Base-by-base conservation (phyloP, 2,888 invertebrate species). In the Scaptomyza tumidula region DNA sequence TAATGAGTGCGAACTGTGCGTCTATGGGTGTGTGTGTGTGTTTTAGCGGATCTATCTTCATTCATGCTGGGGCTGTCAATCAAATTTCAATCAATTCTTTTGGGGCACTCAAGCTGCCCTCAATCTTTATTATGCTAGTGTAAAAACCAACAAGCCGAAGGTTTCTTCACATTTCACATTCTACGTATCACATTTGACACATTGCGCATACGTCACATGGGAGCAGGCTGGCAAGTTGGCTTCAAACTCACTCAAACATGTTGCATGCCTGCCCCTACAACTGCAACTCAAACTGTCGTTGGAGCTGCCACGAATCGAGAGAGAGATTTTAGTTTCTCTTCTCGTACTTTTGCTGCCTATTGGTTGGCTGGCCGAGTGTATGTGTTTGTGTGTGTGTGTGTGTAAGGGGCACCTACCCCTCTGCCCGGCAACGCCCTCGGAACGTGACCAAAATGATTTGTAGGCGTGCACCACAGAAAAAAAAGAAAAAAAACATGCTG, bases 381-480 rank as follows among this genome's bases (percentile, higher is more conserved):
- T 67, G 41, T 9, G 29, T 59, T 45, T 44, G 63, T 50, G 29
- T 56, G 52, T 24, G 19, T 55, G 46, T 44, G 63, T 48, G 24
- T 56, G 53, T 10, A 46, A 37, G 67, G 33, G 69, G 78, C 83
- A 75, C 76, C 82, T 82, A 77, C 78, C 86, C 74, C 79, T 54
- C 52, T 16, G 41, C 41, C 54, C 66, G 81, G 90, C 74, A 88
- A 90, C 91, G 91, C 91, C 91, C 89, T 16, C 75, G 75, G 86
- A 86, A 91, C 91, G 91, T 91, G 91, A 90, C 90, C 90, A 79
- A 88, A 82, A 69, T 71, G 81, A 77, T 81, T 85, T 78, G 90
- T 86, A 87, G 91, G 91, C 89, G 91, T 81, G 66, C 75, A 76
- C 89, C 72, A 72, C n/a, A n/a, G n/a, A n/a, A 52, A n/a, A 9